A percentile compares a stretch with the other conserved stretches of the same genome.
Conservation (phyloP, 2,888 invertebrate species). For the Eupsilia transversa region DNA sequence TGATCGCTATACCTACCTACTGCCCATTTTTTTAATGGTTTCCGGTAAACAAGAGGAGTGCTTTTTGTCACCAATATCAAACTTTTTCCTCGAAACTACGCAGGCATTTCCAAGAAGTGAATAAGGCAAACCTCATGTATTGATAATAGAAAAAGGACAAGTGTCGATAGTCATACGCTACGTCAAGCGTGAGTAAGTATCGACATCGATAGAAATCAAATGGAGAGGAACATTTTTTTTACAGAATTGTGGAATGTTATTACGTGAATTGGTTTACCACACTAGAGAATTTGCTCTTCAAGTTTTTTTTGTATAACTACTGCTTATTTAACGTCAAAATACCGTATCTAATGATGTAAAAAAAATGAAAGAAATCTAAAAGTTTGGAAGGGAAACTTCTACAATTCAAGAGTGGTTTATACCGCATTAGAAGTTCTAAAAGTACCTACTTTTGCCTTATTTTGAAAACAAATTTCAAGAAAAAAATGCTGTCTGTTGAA, state of each 20-base stretch:
- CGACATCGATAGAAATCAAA: neutral
- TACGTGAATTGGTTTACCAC: neutral
- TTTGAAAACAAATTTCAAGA: neutral
- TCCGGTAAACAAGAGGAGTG: neutral
- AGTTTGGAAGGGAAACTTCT: conserved; percentile 15
- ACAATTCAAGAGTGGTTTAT: conserved; percentile 20
- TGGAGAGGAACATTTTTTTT: conserved; percentile 1
- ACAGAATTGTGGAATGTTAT: neutral
- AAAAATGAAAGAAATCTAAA: neutral
- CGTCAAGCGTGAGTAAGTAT: conserved; percentile 3
- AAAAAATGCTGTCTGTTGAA: neutral
- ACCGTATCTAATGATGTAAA: conserved; percentile 6
- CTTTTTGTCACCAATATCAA: neutral
- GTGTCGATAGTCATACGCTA: conserved; percentile 8
- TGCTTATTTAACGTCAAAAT: neutral
- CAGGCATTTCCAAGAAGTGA: neutral
- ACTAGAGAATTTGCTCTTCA: neutral
- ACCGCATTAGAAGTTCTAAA: conserved; percentile 5
- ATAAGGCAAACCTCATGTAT: conserved; percentile 12
- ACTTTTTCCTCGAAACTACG: neutral
- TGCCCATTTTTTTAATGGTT: neutral
- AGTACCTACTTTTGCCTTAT: neutral
- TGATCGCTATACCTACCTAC: neutral
- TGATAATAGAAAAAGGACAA: conserved; percentile 13
- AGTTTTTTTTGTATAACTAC: too few relatives aligned